Evolutionary conservation across 2,113 vertebrate species (phyloP).

Genomic region (Trogon surrucura): DNA sequence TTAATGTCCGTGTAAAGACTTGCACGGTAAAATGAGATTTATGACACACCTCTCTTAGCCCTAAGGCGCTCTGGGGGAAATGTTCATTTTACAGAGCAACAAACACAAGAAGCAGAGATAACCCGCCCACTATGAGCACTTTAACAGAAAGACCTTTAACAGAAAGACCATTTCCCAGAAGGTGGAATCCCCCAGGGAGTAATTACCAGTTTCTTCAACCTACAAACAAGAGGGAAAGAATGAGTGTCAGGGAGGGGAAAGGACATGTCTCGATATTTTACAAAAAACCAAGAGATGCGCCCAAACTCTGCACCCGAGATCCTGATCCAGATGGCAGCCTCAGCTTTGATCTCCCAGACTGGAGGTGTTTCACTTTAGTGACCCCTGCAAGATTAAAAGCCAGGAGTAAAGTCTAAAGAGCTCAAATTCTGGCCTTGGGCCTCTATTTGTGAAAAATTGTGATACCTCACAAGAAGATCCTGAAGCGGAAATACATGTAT

Average conservation of each 20-base stretch:
- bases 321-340: not conserved
- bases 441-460: not conserved
- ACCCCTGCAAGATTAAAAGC: not conserved
- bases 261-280: not conserved
- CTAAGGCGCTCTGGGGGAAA: not conserved
- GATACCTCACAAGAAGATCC: not conserved
- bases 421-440: not conserved
- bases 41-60: not conserved
- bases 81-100: not conserved
- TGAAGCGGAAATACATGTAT: not conserved
- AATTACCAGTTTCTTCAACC: not conserved
- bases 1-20: not conserved
- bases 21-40: not conserved
- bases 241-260: not conserved
- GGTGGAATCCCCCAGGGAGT: not conserved
- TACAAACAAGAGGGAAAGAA: not conserved
- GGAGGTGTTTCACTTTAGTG: not conserved
- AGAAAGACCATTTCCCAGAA: not conserved
- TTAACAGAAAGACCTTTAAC: not conserved
- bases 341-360: not conserved
- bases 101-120: not conserved
- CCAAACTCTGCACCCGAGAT: accelerated
- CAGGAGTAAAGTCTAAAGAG: not conserved
- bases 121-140: accelerated
- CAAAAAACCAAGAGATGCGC: not conserved